A percentile compares a stretch with the other conserved stretches of the same genome.
phyloP scores from a whole-genome alignment of 2,888 invertebrate genomes.

The Villa cingulata region DNA sequence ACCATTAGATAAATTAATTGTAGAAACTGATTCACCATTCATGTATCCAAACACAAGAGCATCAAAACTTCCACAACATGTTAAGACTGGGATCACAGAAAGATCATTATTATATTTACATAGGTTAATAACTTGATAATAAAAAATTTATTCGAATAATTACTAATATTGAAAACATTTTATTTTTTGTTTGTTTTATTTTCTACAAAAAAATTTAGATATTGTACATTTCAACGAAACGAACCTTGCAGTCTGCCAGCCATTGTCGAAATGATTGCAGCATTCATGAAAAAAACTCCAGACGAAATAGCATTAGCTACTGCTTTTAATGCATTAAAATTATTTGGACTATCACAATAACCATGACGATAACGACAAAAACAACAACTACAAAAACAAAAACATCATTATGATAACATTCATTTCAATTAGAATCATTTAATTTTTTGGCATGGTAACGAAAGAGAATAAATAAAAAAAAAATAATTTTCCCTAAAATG shows the following conservation, averaged over 20 bases:
- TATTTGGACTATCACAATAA: slow-evolving; percentile 70
- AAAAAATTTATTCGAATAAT: no score
- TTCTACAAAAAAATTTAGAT: no score
- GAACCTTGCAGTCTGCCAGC: slow-evolving; percentile 91
- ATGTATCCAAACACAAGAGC: slow-evolving; percentile 93
- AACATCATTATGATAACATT: no score
- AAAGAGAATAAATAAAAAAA: no score
- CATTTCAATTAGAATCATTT: no score
- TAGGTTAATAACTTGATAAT: slow-evolving; percentile 27
- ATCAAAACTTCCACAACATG: slow-evolving; percentile 75
- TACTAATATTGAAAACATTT: no score
- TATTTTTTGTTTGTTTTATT: no score
- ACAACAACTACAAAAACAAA: no score
- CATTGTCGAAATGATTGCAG: slow-evolving; percentile 87
- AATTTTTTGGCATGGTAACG: no score
- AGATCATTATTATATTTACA: slow-evolving; percentile 44
- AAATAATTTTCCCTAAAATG: not conserved
- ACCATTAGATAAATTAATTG: slow-evolving; percentile 70
- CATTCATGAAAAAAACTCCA: slow-evolving; percentile 71
- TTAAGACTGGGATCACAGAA: slow-evolving; percentile 77
- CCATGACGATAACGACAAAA: not conserved
- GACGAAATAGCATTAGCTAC: slow-evolving; percentile 84
- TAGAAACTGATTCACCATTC: slow-evolving; percentile 90
- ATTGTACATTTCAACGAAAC: slow-evolving; percentile 91
- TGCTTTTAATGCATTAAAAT: slow-evolving; percentile 80